phyloP scores from a whole-genome alignment of 2,113 vertebrate genomes.

The Poeciliopsis prolifica region DNA sequence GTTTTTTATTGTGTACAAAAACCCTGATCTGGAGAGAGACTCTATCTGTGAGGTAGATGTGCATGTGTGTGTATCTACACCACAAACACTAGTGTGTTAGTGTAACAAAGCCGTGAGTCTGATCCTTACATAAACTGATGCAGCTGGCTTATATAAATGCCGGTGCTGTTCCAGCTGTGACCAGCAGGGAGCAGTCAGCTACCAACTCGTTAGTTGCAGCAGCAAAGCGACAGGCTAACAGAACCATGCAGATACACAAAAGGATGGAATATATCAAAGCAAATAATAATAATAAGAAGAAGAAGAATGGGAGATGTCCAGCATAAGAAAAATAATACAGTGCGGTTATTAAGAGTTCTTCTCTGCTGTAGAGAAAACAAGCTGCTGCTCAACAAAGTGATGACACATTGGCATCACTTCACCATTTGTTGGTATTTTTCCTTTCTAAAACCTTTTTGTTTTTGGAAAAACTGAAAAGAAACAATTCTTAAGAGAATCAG shows the following conservation, averaged over 20 bases:
- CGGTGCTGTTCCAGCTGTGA: not conserved
- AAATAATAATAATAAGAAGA: not conserved
- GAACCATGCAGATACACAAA: not conserved
- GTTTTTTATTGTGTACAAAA: too few relatives aligned
- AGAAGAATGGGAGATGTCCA: not conserved
- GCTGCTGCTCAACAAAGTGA: too few relatives aligned
- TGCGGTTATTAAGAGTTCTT: too few relatives aligned
- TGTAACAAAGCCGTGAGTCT: not conserved
- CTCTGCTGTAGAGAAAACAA: too few relatives aligned
- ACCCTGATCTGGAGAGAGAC: too few relatives aligned
- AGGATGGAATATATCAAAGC: not conserved
- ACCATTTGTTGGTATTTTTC: not conserved
- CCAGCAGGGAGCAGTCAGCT: slow-evolving; percentile 3
- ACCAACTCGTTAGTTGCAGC: not conserved
- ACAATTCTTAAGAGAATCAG: too few relatives aligned
- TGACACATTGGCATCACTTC: not conserved
- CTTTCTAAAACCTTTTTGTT: not conserved
- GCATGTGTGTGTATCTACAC: not conserved
- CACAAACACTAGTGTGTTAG: too few relatives aligned
- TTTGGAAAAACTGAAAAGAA: too few relatives aligned
- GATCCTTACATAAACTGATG: slow-evolving; percentile 3
- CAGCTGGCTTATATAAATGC: not conserved
- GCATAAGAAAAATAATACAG: too few relatives aligned
- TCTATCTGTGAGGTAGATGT: not conserved
- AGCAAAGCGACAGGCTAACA: not conserved